A percentile compares a stretch with the other conserved stretches of the same genome.
These are phyloP conservation scores for Chaetops frenatus DNA, from an alignment of 2,113 vertebrate species.

Conservation along the genomic window DNA sequence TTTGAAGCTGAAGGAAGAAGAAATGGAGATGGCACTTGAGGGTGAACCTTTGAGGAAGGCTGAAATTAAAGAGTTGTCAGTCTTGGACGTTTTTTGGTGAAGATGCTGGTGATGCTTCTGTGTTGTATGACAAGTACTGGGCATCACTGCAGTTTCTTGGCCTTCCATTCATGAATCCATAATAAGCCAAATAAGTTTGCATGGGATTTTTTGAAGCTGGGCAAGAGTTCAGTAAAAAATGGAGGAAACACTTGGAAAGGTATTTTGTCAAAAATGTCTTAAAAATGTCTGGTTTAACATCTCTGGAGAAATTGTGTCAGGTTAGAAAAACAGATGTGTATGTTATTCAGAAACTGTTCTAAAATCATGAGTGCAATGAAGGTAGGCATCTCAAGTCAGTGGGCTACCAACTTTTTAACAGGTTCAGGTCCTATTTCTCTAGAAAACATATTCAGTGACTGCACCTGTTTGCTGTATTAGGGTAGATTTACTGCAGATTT, in stretches of 20 bases:
- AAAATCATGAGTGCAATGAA: not conserved
- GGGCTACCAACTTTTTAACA: not conserved
- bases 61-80: not conserved
- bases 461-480: not conserved
- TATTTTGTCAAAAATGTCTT: not conserved
- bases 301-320: not conserved
- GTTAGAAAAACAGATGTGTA: not conserved
- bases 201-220: not conserved
- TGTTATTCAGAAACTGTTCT: not conserved
- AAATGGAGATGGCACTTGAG: accelerated
- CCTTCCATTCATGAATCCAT: not conserved
- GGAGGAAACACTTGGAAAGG: not conserved
- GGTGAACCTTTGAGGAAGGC: not conserved
- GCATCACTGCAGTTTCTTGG: not conserved
- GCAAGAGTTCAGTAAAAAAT: not conserved
- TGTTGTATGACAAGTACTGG: not conserved
- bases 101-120: not conserved
- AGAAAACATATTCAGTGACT: not conserved
- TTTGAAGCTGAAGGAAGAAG: not conserved
- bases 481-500: not conserved
- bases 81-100: not conserved
- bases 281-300: not conserved
- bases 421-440: not conserved
- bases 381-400: not conserved
- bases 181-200: not conserved